phyloP scores from a whole-genome alignment of 2,113 vertebrate genomes.

The Zosterops lateralis region DNA sequence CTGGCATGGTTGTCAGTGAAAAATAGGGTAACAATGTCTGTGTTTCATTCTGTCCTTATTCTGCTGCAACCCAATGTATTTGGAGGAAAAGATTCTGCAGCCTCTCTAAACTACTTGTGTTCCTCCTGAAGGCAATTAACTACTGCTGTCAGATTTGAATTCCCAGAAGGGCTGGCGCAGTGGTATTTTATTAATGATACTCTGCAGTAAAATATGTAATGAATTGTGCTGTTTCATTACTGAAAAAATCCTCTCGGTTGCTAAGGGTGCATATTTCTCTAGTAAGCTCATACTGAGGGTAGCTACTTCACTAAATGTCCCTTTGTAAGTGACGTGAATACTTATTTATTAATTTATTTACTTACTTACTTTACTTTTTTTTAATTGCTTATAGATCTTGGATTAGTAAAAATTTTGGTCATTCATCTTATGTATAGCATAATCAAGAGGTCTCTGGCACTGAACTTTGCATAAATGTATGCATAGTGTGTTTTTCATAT shows the following conservation, averaged over 20 bases:
- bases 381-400: neutral
- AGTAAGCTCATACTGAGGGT: neutral
- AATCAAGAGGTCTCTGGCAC: neutral
- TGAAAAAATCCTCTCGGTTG: constrained; percentile 13
- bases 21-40: neutral
- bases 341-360: neutral
- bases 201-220: constrained; percentile 46
- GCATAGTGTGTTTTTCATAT: neutral
- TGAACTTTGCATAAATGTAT: neutral
- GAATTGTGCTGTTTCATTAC: constrained; percentile 53
- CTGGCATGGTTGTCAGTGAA: neutral
- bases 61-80: neutral
- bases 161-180: constrained; percentile 35
- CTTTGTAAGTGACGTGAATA: neutral
- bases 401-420: neutral
- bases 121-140: constrained; percentile 58
- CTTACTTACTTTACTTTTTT: neutral
- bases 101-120: neutral
- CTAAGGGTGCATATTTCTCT: neutral
- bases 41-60: neutral
- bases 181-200: constrained; percentile 62
- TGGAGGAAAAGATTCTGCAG: constrained; percentile 16
- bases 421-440: neutral
- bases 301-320: neutral
- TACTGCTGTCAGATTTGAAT: constrained; percentile 33